Conservation (phyloP, 2,113 vertebrate species). For the Notechis scutatus region DNA sequence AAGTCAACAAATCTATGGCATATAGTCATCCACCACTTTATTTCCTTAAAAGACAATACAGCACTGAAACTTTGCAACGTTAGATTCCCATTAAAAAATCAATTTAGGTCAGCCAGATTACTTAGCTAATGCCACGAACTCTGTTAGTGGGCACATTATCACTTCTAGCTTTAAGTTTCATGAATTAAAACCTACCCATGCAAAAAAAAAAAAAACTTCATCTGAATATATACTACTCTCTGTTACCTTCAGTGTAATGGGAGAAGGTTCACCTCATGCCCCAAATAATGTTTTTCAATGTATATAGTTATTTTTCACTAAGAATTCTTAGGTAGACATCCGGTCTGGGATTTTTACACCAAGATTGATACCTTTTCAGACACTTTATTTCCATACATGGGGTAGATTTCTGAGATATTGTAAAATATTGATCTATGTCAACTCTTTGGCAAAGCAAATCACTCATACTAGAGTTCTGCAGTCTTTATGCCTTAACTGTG, state of each 20-base stretch:
- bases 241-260: not conserved
- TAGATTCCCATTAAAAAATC: not conserved
- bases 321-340: not conserved
- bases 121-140: not conserved
- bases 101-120: not conserved
- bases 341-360: not conserved
- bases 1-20: not conserved
- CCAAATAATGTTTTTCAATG: not conserved
- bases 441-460: not conserved
- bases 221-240: not conserved
- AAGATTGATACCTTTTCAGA: not conserved
- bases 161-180: not conserved
- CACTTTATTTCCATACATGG: not conserved
- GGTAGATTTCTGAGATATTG: not conserved
- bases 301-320: not conserved
- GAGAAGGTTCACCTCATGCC: not conserved
- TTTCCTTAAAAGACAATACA: not conserved
- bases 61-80: not conserved
- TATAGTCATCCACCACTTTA: not conserved
- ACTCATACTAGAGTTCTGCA: not conserved
- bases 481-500: not conserved
- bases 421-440: not conserved
- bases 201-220: not conserved
- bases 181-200: not conserved
- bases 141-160: not conserved